Conservation (phyloP, 2,113 vertebrate genomes). For the Isurus oxyrinchus region DNA sequence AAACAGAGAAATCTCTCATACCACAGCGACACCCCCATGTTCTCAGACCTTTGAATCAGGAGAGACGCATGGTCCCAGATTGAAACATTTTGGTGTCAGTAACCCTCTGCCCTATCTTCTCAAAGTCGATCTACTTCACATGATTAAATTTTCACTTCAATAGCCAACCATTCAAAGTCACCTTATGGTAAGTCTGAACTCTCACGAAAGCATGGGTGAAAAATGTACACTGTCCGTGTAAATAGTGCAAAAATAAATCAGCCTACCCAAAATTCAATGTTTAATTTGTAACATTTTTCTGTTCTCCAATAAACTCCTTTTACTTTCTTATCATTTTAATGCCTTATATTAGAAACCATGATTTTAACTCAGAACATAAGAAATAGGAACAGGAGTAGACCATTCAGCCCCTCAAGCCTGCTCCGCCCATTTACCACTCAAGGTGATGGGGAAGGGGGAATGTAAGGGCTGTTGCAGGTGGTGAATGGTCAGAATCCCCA, state of each 20-base stretch:
- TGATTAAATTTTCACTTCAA: neutral
- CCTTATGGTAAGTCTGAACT: neutral
- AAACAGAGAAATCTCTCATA: neutral
- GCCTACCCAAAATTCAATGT: neutral
- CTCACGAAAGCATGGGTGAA: neutral
- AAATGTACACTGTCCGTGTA: neutral
- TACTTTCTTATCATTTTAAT: neutral
- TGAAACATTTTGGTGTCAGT: neutral
- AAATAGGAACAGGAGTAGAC: no score
- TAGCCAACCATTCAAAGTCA: neutral
- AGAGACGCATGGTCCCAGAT: neutral
- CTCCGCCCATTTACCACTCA: no score
- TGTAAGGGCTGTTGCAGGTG: neutral
- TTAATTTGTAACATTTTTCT: neutral
- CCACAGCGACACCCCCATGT: neutral
- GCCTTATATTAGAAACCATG: no score
- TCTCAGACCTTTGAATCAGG: neutral
- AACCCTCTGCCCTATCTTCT: neutral
- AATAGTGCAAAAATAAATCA: neutral
- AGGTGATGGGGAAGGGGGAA: no score
- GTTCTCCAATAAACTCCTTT: neutral
- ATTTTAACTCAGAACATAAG: no score
- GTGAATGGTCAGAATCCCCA: neutral
- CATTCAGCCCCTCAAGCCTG: no score
- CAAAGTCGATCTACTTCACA: neutral